phyloP scores from a whole-genome alignment of 2,888 invertebrate genomes.

The Autographa gamma region DNA sequence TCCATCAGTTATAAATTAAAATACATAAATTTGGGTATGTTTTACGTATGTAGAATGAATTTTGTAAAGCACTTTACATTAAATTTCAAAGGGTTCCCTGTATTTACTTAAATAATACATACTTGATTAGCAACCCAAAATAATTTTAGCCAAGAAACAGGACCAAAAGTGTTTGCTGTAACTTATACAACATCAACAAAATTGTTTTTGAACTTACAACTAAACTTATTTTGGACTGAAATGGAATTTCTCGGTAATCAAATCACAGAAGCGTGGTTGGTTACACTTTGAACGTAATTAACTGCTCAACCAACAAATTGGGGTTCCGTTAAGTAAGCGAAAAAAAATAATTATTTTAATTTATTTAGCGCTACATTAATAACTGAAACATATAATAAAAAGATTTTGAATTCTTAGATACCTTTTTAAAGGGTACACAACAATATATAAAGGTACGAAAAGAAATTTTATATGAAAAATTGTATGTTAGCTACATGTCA shows the following conservation, averaged over 20 bases:
- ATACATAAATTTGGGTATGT: too few species aligned
- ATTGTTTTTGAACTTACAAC: neutral
- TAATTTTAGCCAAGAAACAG: neutral
- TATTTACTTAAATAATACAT: neutral
- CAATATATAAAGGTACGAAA: too few species aligned
- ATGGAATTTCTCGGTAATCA: neutral
- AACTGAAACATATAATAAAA: too few species aligned
- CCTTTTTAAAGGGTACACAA: too few species aligned
- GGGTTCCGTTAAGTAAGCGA: conserved; percentile 9
- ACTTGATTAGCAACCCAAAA: neutral
- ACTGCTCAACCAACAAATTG: conserved; percentile 23
- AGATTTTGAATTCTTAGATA: too few species aligned
- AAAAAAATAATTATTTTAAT: conserved; percentile 6
- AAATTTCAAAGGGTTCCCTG: neutral
- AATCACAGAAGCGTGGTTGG: neutral
- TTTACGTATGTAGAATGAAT: too few species aligned
- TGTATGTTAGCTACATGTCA: too few species aligned
- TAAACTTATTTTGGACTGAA: neutral
- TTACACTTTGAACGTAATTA: neutral
- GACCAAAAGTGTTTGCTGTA: neutral
- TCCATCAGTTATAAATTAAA: too few species aligned
- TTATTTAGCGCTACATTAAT: neutral
- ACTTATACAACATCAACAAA: neutral
- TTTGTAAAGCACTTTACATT: neutral
- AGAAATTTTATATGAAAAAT: too few species aligned